Conservation (phyloP, 2,888 invertebrate genomes). For the Stratiomys singularior region DNA sequence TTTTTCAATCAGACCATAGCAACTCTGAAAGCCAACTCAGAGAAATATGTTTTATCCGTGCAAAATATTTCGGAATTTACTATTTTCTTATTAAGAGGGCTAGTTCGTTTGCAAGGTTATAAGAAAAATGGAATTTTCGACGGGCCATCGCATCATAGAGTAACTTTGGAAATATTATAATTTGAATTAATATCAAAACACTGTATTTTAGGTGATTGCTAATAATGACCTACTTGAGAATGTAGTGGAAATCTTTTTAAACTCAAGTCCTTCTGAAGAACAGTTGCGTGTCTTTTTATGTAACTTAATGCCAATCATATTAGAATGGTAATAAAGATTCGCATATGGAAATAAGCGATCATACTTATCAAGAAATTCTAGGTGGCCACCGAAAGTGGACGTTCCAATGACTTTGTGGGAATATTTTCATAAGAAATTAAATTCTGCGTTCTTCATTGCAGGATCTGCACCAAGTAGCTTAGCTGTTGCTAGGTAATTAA, state of each 20-base stretch:
- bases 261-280: slow-evolving; percentile 66
- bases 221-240: slow-evolving; percentile 67
- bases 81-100: slow-evolving; percentile 66
- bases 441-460: slow-evolving; percentile 67
- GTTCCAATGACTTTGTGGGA: slow-evolving; percentile 70
- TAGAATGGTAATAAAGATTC: slow-evolving; percentile 61
- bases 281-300: slow-evolving; percentile 66
- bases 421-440: slow-evolving; percentile 69
- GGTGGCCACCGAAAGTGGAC: slow-evolving; percentile 68
- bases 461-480: slow-evolving; percentile 67
- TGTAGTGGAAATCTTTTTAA: slow-evolving; percentile 66
- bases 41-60: slow-evolving; percentile 52
- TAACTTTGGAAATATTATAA: slow-evolving; percentile 37
- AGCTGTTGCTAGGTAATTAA: slow-evolving; percentile 59
- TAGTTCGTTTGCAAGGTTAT: slow-evolving; percentile 65
- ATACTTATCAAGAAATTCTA: slow-evolving; percentile 37
- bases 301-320: slow-evolving; percentile 64
- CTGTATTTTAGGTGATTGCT: slow-evolving; percentile 55
- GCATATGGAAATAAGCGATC: too few relatives aligned
- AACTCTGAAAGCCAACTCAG: slow-evolving; percentile 56
- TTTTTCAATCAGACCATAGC: slow-evolving; percentile 63
- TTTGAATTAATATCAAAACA: slow-evolving; percentile 45
- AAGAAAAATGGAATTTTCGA: slow-evolving; percentile 61
- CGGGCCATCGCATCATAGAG: slow-evolving; percentile 53
- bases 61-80: slow-evolving; percentile 59